phyloP scores from a whole-genome alignment of 2,113 vertebrate species.

The Psilopsiagon aymara region DNA sequence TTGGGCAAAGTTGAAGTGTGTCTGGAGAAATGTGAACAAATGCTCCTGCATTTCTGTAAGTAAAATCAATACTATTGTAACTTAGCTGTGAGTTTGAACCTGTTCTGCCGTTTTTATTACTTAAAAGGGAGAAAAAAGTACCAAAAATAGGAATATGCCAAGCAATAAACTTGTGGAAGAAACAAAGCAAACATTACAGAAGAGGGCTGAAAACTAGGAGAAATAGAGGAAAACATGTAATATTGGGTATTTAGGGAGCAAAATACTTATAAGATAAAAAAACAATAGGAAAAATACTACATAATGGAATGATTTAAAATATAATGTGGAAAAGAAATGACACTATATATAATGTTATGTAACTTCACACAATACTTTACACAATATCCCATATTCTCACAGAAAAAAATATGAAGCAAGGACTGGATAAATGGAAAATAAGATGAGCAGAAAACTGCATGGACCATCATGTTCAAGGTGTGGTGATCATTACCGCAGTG shows the following conservation, averaged over 20 bases:
- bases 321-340: background rate
- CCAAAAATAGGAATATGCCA: background rate
- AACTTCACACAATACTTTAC: background rate
- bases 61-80: background rate
- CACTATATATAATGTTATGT: fast-evolving
- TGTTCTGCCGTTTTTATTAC: background rate
- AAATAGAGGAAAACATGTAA: background rate
- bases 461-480: background rate
- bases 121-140: background rate
- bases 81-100: background rate
- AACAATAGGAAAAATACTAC: background rate
- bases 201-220: background rate
- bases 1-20: background rate
- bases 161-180: background rate
- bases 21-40: background rate
- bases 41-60: background rate
- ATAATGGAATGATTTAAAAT: background rate
- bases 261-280: background rate
- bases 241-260: background rate
- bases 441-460: background rate
- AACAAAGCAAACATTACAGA: background rate
- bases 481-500: background rate
- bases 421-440: background rate
- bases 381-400: background rate
- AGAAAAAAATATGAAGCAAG: background rate